Conservation (phyloP, 2,797 vertebrate species). For the Tadarida brasiliensis region DNA sequence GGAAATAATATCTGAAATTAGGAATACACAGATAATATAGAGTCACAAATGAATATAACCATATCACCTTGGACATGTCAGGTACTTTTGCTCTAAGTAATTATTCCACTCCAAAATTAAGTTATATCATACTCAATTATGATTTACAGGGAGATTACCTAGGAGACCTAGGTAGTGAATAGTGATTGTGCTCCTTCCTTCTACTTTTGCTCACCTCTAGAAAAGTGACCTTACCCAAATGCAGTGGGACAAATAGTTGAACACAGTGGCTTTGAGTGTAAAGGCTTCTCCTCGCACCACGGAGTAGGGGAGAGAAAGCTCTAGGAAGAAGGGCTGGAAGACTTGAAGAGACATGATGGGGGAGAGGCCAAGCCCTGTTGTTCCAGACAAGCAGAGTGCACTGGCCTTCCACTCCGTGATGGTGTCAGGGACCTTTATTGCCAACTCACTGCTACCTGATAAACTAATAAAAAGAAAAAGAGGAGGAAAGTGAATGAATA, state of each 20-base stretch:
- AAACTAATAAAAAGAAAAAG: slow-evolving; percentile 70
- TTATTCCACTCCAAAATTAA: not conserved
- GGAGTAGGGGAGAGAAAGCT: slow-evolving; percentile 92
- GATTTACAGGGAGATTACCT: not conserved
- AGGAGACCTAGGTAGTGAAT: not conserved
- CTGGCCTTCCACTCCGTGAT: slow-evolving; percentile 88
- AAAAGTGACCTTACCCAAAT: slow-evolving; percentile 89
- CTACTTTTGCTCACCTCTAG: not conserved
- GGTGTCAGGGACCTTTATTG: slow-evolving; percentile 86
- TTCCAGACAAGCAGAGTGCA: slow-evolving; percentile 83
- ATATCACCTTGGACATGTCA: not conserved
- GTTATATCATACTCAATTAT: not conserved
- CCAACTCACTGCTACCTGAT: slow-evolving; percentile 74
- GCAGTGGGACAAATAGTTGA: slow-evolving; percentile 91
- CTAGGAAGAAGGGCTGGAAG: slow-evolving; percentile 94
- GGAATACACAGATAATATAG: not conserved
- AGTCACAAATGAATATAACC: not conserved
- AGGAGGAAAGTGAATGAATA: not conserved
- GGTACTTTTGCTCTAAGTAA: not conserved
- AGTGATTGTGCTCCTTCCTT: not conserved
- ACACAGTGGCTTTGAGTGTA: slow-evolving; percentile 91
- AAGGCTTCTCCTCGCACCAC: slow-evolving; percentile 93
- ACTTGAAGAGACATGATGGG: slow-evolving; percentile 83
- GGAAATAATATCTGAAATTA: not conserved
- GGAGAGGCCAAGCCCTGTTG: slow-evolving; percentile 91